Evolutionary conservation across 1,140 invertebrate genomes (phyloP), one percentile per base, ranked within the genome.

Genomic region (Drosophila carrolli): DNA sequence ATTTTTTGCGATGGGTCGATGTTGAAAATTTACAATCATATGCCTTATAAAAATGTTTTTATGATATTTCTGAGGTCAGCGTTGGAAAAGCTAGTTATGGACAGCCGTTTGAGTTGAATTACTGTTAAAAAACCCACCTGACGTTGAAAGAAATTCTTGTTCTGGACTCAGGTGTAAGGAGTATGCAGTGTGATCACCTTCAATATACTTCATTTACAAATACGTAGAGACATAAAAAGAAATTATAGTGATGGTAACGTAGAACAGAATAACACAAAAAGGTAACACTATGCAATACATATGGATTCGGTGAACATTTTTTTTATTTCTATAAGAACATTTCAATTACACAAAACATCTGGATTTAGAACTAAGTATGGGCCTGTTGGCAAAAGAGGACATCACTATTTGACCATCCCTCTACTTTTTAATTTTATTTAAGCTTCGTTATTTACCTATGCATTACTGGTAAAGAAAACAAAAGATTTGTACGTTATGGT

Each of bases 121-220:
- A 65, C 50, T 57, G 27, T 47, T 40, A 35, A 40, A 23, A 23
- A 56, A 77, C 75, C 75, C 75, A 77, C 75, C 75, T 77, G 75
- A 38, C 56, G 43, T 68, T 51, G 55, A 29, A 50, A 65, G 46
- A 44, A 75, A 58, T 41, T 75, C 73, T 56, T 65, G 72, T 77
- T 77, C 72, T 73, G 68, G 57, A 62, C 54, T 61, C 75, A 77
- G 40, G 75, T 77, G 75, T 77, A 77, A 62, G 29, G 75, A 77
- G 56, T 77, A 77, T 75, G 57, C 62, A 68, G 75, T 77, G 56
- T 77, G 73, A 75, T 77, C 75, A 75, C 75, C 75, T 77, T 77
- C 75, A 61, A 77, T 44, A 68, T 77, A 77, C 75, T 77, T 68
- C 47, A 66, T 48, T 47, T 57, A 61, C 63, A 61, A 48, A 57